phyloP scores from a whole-genome alignment of 2,888 invertebrate species.

The Odontomyia ornata region DNA sequence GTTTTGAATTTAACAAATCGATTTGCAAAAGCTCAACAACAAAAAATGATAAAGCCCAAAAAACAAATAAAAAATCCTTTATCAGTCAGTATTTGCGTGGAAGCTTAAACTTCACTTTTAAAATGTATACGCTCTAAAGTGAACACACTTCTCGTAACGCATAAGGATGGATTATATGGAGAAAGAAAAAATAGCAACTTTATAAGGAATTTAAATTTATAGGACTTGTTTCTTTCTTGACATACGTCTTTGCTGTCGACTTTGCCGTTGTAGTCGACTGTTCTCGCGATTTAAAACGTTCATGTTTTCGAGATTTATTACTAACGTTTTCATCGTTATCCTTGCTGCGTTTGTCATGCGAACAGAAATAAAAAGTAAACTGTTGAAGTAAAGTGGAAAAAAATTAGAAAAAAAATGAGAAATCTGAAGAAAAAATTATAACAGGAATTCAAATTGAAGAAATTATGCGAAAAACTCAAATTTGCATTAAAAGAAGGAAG shows the following conservation, averaged over 20 bases:
- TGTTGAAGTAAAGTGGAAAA: too few relatives aligned
- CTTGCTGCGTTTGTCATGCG: too few relatives aligned
- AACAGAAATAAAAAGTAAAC: too few relatives aligned
- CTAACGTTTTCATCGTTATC: neutral
- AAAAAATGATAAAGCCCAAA: neutral
- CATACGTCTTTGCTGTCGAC: constrained; percentile 12
- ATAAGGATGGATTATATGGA: neutral
- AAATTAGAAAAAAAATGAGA: too few relatives aligned
- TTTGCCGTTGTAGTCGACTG: neutral
- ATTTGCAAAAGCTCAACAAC: neutral
- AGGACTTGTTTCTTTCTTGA: constrained; percentile 31
- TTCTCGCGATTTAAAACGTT: neutral
- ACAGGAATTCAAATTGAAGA: too few relatives aligned
- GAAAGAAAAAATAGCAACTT: neutral
- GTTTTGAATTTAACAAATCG: too few relatives aligned
- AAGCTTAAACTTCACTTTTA: neutral
- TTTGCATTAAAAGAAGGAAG: too few relatives aligned
- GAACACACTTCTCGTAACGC: neutral
- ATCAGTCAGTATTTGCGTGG: neutral
- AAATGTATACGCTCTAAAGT: neutral
- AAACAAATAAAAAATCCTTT: neutral
- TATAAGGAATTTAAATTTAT: constrained; percentile 37
- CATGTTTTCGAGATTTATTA: neutral
- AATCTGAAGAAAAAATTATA: too few relatives aligned
- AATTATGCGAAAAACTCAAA: too few relatives aligned